phyloP scores from a whole-genome alignment of 2,888 invertebrate species.

The Acanthosepion lycidas region DNA sequence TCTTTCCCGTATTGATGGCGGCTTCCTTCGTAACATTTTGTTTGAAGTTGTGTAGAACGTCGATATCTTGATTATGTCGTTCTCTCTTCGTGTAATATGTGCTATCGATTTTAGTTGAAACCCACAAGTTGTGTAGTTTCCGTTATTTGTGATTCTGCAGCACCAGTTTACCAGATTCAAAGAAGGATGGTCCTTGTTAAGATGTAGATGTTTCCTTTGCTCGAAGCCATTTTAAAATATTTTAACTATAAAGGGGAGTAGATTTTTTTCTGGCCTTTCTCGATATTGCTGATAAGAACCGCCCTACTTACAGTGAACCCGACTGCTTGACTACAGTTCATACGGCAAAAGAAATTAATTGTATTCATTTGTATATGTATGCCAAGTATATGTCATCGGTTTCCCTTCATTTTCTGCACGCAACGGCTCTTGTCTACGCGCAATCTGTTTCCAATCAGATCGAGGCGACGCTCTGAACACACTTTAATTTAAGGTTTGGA shows the following conservation, averaged over 20 bases:
- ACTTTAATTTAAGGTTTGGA: constrained; percentile 33
- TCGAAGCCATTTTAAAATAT: too few relatives aligned
- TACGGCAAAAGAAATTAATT: neutral
- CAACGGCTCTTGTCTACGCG: neutral
- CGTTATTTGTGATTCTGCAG: too few relatives aligned
- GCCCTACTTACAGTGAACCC: neutral
- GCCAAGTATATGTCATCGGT: neutral
- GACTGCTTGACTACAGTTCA: neutral
- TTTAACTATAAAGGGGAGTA: neutral
- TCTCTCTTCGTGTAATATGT: too few relatives aligned
- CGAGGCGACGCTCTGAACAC: neutral
- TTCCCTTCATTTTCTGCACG: neutral
- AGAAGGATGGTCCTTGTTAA: too few relatives aligned
- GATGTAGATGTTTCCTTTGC: too few relatives aligned
- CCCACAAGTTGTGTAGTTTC: too few relatives aligned
- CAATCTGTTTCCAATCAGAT: constrained; percentile 33
- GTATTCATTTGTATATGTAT: neutral
- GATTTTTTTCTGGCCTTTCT: neutral
- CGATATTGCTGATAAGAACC: neutral
- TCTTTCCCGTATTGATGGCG: too few relatives aligned
- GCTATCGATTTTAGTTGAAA: too few relatives aligned
- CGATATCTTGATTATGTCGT: too few relatives aligned
- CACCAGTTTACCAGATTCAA: too few relatives aligned
- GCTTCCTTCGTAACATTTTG: too few relatives aligned
- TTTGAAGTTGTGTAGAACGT: too few relatives aligned